phyloP scores from a whole-genome alignment of 1,140 invertebrate species.

The Callitettix versicolor region DNA sequence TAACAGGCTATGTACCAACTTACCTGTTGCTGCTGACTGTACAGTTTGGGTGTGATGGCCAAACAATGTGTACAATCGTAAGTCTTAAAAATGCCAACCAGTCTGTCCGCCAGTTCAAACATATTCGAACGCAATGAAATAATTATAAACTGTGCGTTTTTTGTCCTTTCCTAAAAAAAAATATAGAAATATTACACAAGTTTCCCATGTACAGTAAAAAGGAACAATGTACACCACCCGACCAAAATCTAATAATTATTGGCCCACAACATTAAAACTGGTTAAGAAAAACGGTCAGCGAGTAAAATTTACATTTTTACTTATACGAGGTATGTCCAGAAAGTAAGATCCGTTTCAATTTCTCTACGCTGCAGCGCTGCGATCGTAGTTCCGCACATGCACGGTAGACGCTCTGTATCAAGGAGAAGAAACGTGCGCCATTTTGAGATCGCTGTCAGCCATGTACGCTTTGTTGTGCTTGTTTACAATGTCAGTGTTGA shows the following conservation, averaged over 20 bases:
- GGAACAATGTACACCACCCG: not conserved
- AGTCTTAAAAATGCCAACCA: conserved; percentile 95
- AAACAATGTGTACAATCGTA: conserved; percentile 77
- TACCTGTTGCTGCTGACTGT: not conserved
- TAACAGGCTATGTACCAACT: too few relatives aligned
- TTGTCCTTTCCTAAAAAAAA: conserved; percentile 72
- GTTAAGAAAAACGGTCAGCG: not conserved
- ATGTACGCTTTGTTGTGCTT: too few relatives aligned
- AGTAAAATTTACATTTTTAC: too few relatives aligned
- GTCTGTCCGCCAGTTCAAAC: conserved; percentile 87
- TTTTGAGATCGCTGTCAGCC: too few relatives aligned
- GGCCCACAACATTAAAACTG: not conserved
- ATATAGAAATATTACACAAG: not conserved
- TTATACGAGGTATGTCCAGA: too few relatives aligned
- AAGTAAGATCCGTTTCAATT: too few relatives aligned
- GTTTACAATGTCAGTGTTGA: too few relatives aligned
- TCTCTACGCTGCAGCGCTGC: too few relatives aligned
- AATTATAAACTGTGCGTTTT: conserved; percentile 97
- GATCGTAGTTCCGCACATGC: too few relatives aligned
- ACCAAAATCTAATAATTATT: not conserved
- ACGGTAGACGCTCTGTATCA: too few relatives aligned
- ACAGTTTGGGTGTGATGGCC: conserved; percentile 42
- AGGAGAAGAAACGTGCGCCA: too few relatives aligned
- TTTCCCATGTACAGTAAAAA: not conserved
- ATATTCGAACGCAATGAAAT: conserved; percentile 95